A percentile compares a stretch with the other conserved stretches of the same genome.
Evolutionary conservation across 2,797 vertebrate species (phyloP).

Genomic region (Lateolabrax maculatus): DNA sequence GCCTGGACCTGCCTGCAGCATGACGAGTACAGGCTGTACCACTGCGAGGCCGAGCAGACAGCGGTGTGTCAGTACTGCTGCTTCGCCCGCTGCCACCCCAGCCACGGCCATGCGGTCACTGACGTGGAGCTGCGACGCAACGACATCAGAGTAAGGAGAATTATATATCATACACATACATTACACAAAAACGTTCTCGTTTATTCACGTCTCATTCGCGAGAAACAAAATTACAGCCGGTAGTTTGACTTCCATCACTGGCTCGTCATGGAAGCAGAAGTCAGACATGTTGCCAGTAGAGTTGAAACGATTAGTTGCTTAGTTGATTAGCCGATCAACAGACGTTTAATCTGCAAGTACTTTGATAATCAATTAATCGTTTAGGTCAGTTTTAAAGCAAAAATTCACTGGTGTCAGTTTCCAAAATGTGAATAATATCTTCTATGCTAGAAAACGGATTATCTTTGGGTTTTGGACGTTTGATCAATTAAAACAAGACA

Average conservation of each 20-base stretch:
- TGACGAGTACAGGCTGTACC: conserved; percentile 98
- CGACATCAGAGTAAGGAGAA: conserved; percentile 94
- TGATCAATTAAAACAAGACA: neutral
- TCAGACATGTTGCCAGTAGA: neutral
- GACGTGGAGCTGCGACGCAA: conserved; percentile 98
- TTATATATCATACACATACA: neutral
- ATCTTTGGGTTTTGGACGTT: neutral
- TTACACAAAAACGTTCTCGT: neutral
- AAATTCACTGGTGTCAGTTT: neutral
- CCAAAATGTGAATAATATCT: neutral
- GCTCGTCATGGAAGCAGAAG: neutral
- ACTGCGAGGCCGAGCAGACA: conserved; percentile 99
- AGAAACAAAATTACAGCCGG: neutral
- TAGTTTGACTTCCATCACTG: neutral
- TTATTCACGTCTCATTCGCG: neutral
- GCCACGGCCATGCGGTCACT: conserved; percentile 96
- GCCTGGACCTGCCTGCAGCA: conserved; percentile 99
- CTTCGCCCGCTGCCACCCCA: conserved; percentile 96
- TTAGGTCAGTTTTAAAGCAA: neutral
- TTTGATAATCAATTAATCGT: neutral
- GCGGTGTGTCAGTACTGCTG: conserved; percentile 99
- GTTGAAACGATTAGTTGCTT: neutral
- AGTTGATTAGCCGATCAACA: neutral
- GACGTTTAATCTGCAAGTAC: neutral
- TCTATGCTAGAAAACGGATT: neutral